Conservation (phyloP, 2,888 invertebrate genomes). For the Eucera pruinosa region DNA sequence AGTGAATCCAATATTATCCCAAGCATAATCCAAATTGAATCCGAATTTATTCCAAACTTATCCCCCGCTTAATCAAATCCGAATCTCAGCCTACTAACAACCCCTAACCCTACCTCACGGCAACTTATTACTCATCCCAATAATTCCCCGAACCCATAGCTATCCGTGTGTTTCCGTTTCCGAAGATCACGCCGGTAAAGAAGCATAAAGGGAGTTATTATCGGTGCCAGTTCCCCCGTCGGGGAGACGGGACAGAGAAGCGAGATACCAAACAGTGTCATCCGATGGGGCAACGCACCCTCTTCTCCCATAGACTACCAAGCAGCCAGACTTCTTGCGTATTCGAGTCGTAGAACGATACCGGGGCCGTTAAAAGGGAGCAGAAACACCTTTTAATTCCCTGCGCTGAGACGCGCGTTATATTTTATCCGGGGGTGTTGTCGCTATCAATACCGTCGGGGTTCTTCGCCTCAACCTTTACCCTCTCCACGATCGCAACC, state of each 20-base stretch:
- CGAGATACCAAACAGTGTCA: slow-evolving; percentile 50
- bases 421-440: slow-evolving; percentile 74
- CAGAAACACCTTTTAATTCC: slow-evolving; percentile 75
- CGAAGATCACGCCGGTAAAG: slow-evolving; percentile 5
- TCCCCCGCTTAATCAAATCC: too few species aligned
- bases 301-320: slow-evolving; percentile 42
- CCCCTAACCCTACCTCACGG: too few species aligned
- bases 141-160: slow-evolving; percentile 43
- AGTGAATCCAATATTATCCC: too few species aligned
- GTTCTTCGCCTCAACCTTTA: slow-evolving; percentile 33
- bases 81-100: too few species aligned
- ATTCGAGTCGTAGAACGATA: slow-evolving; percentile 51
- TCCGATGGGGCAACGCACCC: slow-evolving; percentile 44
- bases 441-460: slow-evolving; percentile 74
- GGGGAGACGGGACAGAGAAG: slow-evolving; percentile 40
- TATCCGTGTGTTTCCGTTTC: slow-evolving; percentile 29
- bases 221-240: slow-evolving; percentile 39
- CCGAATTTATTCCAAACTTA: too few species aligned
- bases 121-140: too few species aligned
- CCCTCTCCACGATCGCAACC: slow-evolving; percentile 70
- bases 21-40: too few species aligned
- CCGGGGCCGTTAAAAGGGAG: slow-evolving; percentile 56
- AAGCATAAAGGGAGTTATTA: slow-evolving; percentile 62
- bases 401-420: slow-evolving; percentile 65
- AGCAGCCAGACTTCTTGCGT: slow-evolving; percentile 48